Conservation (phyloP, 2,888 invertebrate species). For the Temnothorax unifasciatus region DNA sequence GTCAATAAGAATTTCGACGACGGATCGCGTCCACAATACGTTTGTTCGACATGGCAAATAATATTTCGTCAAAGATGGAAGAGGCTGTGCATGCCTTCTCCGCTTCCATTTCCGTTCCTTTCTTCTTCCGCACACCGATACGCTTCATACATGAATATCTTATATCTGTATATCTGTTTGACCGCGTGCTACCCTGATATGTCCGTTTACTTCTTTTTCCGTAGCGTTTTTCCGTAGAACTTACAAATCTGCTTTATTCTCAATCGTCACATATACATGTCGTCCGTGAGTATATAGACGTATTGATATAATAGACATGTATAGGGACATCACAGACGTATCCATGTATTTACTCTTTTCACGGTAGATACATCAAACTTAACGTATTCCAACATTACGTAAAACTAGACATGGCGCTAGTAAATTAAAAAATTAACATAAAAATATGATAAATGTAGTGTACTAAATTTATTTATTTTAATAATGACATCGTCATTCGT, state of each 20-base stretch:
- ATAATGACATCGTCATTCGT: neutral
- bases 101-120: conserved; percentile 19
- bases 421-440: neutral
- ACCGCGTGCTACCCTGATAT: conserved; percentile 2
- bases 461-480: neutral
- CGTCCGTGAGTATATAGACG: neutral
- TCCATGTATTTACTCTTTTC: neutral
- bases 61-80: conserved; percentile 53
- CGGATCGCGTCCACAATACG: conserved; percentile 34
- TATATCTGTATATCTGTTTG: conserved; percentile 24
- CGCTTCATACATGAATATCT: conserved; percentile 9
- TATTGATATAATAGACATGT: neutral
- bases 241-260: conserved; percentile 26
- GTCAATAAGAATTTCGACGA: conserved; percentile 40
- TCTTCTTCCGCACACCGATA: conserved; percentile 25
- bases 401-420: neutral
- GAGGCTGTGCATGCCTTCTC: neutral
- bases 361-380: neutral
- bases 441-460: neutral
- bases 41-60: conserved; percentile 41
- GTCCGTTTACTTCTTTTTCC: neutral
- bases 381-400: neutral
- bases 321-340: neutral
- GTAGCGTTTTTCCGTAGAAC: neutral
- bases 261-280: neutral